Percentiles rank a stretch among this genome's conserved stretches.
Evolutionary conservation across 2,113 vertebrate genomes (phyloP).

Genomic region (Heteronetta atricapilla): DNA sequence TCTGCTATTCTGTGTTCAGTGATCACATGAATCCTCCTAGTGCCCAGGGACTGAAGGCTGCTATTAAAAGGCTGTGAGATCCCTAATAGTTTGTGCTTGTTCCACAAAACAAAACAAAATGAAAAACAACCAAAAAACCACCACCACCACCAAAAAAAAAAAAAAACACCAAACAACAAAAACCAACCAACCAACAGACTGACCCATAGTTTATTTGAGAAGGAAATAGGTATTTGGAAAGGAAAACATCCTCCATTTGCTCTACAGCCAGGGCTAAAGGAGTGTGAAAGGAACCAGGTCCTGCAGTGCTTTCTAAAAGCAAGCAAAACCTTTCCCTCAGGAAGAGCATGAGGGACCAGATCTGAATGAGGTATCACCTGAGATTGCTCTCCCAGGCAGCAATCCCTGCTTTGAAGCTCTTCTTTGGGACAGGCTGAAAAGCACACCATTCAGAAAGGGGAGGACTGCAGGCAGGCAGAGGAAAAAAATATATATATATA

Average conservation of each 20-base stretch:
- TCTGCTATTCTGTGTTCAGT: not conserved
- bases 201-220: slow-evolving; percentile 37
- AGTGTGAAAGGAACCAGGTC: not conserved
- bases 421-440: not conserved
- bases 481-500: not conserved
- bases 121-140: not conserved
- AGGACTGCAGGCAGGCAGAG: not conserved
- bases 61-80: not conserved
- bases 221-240: slow-evolving; percentile 29
- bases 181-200: not conserved
- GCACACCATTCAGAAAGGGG: not conserved
- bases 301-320: not conserved
- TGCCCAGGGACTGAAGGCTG: not conserved
- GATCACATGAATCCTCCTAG: not conserved
- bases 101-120: not conserved
- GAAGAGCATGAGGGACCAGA: not conserved
- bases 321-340: not conserved
- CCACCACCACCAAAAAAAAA: too few relatives aligned
- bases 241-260: slow-evolving; percentile 43
- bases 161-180: too few relatives aligned
- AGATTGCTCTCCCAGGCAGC: not conserved
- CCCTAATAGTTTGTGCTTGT: not conserved
- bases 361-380: not conserved
- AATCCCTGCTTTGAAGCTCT: not conserved
- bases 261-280: not conserved